Evolutionary conservation across 2,888 invertebrate genomes (phyloP).

Genomic region (Andrena marginata): DNA sequence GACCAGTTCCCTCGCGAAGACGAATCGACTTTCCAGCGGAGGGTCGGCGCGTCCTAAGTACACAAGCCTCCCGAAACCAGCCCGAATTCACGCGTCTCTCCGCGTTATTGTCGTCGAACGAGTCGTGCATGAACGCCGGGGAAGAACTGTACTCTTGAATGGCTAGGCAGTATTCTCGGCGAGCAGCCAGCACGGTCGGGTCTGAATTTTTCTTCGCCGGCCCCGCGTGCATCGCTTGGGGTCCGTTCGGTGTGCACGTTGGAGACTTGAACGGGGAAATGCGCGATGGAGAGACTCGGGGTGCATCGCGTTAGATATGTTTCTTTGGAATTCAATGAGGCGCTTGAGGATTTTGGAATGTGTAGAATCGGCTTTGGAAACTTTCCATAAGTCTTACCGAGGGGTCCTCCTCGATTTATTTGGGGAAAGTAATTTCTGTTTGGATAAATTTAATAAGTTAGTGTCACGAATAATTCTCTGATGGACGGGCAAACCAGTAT

Average conservation of each 20-base stretch:
- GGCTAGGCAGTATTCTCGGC: constrained; percentile 3
- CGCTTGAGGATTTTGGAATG: too few species aligned
- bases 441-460: too few species aligned
- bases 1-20: constrained; percentile 6
- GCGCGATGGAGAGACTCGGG: neutral
- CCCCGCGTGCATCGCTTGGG: neutral
- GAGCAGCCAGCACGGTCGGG: constrained; percentile 8
- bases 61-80: constrained; percentile 31
- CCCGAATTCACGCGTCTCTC: constrained; percentile 22
- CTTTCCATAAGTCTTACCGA: too few species aligned
- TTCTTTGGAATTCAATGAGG: too few species aligned
- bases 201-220: neutral
- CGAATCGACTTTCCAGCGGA: constrained; percentile 26
- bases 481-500: too few species aligned
- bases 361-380: too few species aligned
- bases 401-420: too few species aligned
- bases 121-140: constrained; percentile 28
- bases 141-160: constrained; percentile 15
- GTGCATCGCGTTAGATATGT: too few species aligned
- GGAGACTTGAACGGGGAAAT: constrained; percentile 16
- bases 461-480: too few species aligned
- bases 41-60: constrained; percentile 43
- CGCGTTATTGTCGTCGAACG: constrained; percentile 16
- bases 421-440: too few species aligned
- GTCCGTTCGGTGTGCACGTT: neutral